Base-by-base conservation (phyloP, 92 coral and sea anemone species). In the Porites evermanni region DNA sequence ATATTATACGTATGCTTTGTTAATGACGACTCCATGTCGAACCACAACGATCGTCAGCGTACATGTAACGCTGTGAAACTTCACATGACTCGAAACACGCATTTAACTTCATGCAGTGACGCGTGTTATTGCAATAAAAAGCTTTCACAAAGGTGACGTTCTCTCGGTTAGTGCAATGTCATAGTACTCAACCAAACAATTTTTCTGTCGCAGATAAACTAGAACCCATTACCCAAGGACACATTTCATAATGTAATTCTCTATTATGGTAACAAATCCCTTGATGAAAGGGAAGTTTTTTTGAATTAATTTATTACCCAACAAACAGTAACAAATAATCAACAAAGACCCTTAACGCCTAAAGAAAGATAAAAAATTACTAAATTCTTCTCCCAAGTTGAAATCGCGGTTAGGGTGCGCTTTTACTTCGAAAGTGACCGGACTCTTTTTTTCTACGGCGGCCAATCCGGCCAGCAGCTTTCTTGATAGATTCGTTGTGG, bases 401-500 rank as follows among this genome's bases (percentile, higher is more conserved):
- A 10, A 32, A 23, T 61, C 11, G n/a, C 17, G 8, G 29, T 85
- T 13, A 85, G n/a, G 83, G 88, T 0, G 64, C 84, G 59, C 88
- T 85, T 18, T 24, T 75, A 12, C 76, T 77, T 56, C 88, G 88
- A 29, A 85, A 83, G 18, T 74, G 74, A 23, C 65, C 63, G 3
- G 50, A 72, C 0, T 7, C 44, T 32, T 77, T 71, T 67, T 82
- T 81, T 59, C 20, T 77, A 64, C 67, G 80, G 32, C 47, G 85
- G 14, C 88, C 95, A 1, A 82, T 70, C 50, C 60, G 79, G 1
- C 53, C 59, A 51, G 89, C 94, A 21, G 94, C 86, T 75, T 70
- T 79, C 74, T 82, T 85, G 75, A 94, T 84, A 9, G 94, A 86
- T 7, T 88, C 81, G 74, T 93, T 93, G 24, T 79, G 85, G 12